phyloP scores from a whole-genome alignment of 2,797 vertebrate species.

The Microcaecilia unicolor region DNA sequence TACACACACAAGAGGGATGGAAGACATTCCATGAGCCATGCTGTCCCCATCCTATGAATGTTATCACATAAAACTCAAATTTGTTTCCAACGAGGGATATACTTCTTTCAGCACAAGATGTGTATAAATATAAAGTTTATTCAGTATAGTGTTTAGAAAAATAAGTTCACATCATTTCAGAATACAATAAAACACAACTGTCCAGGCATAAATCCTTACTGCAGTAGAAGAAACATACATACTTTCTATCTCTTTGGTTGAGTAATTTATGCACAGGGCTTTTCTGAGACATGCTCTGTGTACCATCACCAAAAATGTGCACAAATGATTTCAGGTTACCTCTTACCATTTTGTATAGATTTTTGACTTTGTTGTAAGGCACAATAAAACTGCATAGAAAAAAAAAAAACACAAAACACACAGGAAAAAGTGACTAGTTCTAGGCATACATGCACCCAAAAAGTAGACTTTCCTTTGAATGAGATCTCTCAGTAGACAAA shows the following conservation, averaged over 20 bases:
- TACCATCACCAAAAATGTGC: slow-evolving; percentile 56
- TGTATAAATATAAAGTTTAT: slow-evolving; percentile 99
- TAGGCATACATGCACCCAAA: slow-evolving; percentile 57
- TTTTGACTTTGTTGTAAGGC: slow-evolving; percentile 62
- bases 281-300: slow-evolving; percentile 57
- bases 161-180: slow-evolving; percentile 99
- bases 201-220: slow-evolving; percentile 85
- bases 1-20: too few relatives aligned
- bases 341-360: slow-evolving; percentile 48
- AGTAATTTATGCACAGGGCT: slow-evolving; percentile 75
- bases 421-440: slow-evolving; percentile 44
- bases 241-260: slow-evolving; percentile 81
- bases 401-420: slow-evolving; percentile 6
- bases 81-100: too few relatives aligned
- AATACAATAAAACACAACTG: slow-evolving; percentile 86
- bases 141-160: slow-evolving; percentile 98
- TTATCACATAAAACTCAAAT: too few relatives aligned
- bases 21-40: too few relatives aligned
- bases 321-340: slow-evolving; percentile 45
- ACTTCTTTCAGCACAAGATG: slow-evolving; percentile 35
- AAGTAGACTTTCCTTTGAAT: slow-evolving; percentile 34
- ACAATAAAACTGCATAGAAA: slow-evolving; percentile 58
- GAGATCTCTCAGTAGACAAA: slow-evolving; percentile 42
- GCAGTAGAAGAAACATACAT: slow-evolving; percentile 67
- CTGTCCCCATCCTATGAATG: too few relatives aligned